Base-by-base conservation (phyloP, 2,113 vertebrate species). In the Pelmatolapia mariae region DNA sequence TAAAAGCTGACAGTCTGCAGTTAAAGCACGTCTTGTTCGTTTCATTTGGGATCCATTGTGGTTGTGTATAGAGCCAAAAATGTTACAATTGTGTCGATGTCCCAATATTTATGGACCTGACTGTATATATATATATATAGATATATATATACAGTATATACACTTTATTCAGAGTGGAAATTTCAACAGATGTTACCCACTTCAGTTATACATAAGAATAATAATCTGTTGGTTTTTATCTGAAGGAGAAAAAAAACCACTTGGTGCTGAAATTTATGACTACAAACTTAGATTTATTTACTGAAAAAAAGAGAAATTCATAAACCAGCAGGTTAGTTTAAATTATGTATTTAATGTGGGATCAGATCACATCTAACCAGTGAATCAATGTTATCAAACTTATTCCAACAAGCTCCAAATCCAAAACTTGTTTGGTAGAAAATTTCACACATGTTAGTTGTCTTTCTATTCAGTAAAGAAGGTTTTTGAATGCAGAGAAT, bases 361-460 rank as follows among this genome's bases (percentile, higher is more conserved):
- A 38, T 66, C 10, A 13, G 33, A 22, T 66, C 7, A 22, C 5
- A 6, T 43, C 36, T 45, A n/a, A n/a, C n/a, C n/a, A n/a, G n/a
- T n/a, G n/a, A n/a, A n/a, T n/a, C n/a, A n/a, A n/a, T n/a, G 38
- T 73, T n/a, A 16, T 73, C 22, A 26, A 43, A 71, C n/a, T 22
- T 43, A 24, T 0, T 45, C 40, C 38, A 45, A 4, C 0, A 73
- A 24, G 7, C 38, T 71, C 13, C 12, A n/a, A n/a, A n/a, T n/a
- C n/a, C n/a, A 9, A 26, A 45, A 1, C 18, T 36, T n/a, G 10
- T 36, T 63, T n/a, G 29, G 6, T 36, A 63, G 22, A 26, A 47
- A 7, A 0, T 18, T 76, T 76, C 22, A 7, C 38, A 8, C 5
- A n/a, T n/a, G 66, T 24, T 12, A 24, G n/a, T 24, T 71, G 61